Base-by-base conservation (phyloP, 2,888 invertebrate genomes). In the Sarcophaga carnaria region DNA sequence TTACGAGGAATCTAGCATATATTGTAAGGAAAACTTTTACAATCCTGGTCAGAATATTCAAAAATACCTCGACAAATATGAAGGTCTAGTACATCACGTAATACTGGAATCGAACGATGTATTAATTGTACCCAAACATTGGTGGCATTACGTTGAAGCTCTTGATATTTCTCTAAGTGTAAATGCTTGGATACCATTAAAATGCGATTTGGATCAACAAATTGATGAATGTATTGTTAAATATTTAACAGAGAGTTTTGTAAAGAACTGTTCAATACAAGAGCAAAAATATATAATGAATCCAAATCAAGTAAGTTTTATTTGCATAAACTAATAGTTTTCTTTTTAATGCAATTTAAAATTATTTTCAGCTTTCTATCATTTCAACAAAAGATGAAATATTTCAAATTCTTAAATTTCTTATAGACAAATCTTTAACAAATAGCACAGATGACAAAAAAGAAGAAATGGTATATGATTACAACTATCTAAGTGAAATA, bases 131-230 rank as follows among this genome's bases (percentile, higher is more conserved):
- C 99, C 99, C 0, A 95, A 95, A 86, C 96, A 97, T 86, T 99
- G 99, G 99, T 99, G 99, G 99, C 99, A 99, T 94, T 98, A 97
- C 94, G 99, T 99, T 0, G 97, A 98, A 93, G 98, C 98, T 92
- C 93, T 96, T 54, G 97, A 97, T 94, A 94, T 95, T 4, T 92
- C 96, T 71, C 95, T 96, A 54, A 94, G 95, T 78, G 93, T 96
- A 8, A 96, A 96, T 90, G 94, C 94, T 62, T 96, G 96, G 96
- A 92, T 99, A 88, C 97, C 97, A 69, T 93, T 97, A 93, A 89
- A 90, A 60, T 77, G 77, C 12, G 94, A 94, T 87, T 37, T 89
- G 11, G 92, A 92, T 49, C 89, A 91, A 17, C 91, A 91, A 64
- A 88, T 93, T 8, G 91, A 92, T 70, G 97, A 97, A 93, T 95